A percentile compares a stretch with the other conserved stretches of the same genome.
Evolutionary conservation across 2,888 invertebrate genomes (phyloP).

Genomic region (Mythimna vitellina): DNA sequence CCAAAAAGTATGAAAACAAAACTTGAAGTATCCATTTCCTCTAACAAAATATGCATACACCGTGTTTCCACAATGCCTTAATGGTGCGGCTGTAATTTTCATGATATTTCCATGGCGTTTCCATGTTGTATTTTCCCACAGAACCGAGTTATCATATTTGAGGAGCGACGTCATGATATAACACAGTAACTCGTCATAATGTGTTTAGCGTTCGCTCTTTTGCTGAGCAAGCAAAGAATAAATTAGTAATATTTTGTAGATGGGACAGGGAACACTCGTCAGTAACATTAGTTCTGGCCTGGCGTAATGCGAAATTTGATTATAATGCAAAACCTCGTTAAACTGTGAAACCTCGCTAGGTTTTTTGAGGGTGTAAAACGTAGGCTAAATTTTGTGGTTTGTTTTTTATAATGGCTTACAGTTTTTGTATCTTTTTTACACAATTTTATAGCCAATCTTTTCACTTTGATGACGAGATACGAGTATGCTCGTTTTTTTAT

Average conservation of each 20-base stretch:
- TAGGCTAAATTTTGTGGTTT: too few species aligned
- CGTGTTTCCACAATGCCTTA: slow-evolving; percentile 70
- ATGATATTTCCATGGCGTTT: slow-evolving; percentile 74
- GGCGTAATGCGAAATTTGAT: too few species aligned
- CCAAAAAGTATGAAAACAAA: slow-evolving; percentile 38
- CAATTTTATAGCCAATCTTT: too few species aligned
- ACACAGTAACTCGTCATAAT: slow-evolving; percentile 83
- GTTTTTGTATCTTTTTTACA: too few species aligned
- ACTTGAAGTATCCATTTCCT: slow-evolving; percentile 58
- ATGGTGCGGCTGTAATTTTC: slow-evolving; percentile 72
- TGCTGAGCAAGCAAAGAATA: slow-evolving; percentile 74
- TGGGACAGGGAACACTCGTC: not conserved
- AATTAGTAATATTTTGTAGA: slow-evolving; percentile 32
- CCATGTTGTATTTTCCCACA: slow-evolving; percentile 73
- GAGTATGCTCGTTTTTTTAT: too few species aligned
- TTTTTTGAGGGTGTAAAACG: too few species aligned
- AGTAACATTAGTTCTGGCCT: too few species aligned
- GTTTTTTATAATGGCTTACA: too few species aligned
- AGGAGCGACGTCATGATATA: slow-evolving; percentile 72
- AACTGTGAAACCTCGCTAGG: too few species aligned
- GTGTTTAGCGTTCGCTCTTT: slow-evolving; percentile 79
- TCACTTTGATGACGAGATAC: too few species aligned
- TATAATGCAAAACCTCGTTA: too few species aligned
- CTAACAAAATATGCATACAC: slow-evolving; percentile 67
- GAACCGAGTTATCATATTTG: slow-evolving; percentile 71